Evolutionary conservation across 1,140 invertebrate genomes (phyloP).

Genomic region (Anastrepha ludens): DNA sequence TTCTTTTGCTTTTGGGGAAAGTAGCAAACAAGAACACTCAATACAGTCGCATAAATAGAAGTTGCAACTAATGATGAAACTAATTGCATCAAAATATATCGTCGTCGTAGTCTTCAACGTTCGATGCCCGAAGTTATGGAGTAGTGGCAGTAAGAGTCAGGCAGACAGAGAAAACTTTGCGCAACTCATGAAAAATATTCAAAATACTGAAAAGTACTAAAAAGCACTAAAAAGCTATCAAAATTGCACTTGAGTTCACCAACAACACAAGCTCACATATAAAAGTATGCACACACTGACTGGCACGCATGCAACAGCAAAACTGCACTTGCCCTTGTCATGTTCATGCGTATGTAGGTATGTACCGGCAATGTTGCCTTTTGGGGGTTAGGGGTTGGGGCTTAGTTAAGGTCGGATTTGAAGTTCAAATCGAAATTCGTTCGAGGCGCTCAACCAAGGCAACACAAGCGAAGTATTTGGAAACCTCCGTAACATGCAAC

Average conservation of each 20-base stretch:
- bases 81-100: conserved; percentile 52
- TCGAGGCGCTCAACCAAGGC: conserved; percentile 15
- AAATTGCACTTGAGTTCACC: conserved; percentile 34
- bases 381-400: background rate
- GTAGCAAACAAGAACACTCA: conserved; percentile 23
- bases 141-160: too few species aligned
- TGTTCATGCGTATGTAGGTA: too few species aligned
- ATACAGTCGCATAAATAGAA: conserved; percentile 36
- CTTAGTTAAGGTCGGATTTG: conserved; percentile 42
- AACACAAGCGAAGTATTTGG: background rate
- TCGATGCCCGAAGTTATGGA: too few species aligned
- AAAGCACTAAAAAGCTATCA: conserved; percentile 47
- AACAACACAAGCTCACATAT: background rate
- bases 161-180: conserved; percentile 7
- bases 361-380: too few species aligned
- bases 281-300: background rate
- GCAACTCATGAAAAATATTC: conserved; percentile 45
- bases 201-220: conserved; percentile 32
- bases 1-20: background rate
- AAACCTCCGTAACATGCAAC: too few species aligned
- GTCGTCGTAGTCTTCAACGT: background rate
- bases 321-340: too few species aligned
- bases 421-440: conserved; percentile 51
- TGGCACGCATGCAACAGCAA: background rate
- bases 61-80: conserved; percentile 51